phyloP scores from a whole-genome alignment of 2,113 vertebrate genomes.

The Delphinus delphis region DNA sequence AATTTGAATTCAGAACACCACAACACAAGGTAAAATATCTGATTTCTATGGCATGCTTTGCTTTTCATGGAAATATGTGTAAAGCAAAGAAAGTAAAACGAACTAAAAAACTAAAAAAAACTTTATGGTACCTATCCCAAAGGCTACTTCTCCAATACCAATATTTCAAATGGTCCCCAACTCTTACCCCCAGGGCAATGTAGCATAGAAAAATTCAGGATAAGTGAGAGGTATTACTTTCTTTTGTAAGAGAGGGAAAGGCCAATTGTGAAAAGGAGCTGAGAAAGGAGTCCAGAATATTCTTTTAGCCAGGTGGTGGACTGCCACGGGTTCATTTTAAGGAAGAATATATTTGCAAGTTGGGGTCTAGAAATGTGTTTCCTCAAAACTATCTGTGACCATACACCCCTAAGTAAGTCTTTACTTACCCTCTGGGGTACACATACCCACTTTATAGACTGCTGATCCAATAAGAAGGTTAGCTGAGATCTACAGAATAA shows the following conservation, averaged over 20 bases:
- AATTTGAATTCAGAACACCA: background rate
- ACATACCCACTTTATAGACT: background rate
- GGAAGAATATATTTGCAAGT: background rate
- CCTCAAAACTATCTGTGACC: background rate
- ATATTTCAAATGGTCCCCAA: background rate
- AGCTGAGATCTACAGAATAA: background rate
- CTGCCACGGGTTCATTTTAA: background rate
- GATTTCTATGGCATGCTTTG: background rate
- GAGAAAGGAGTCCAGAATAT: background rate
- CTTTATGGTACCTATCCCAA: background rate
- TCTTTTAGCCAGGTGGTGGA: background rate
- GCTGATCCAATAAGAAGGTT: background rate
- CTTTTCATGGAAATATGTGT: background rate
- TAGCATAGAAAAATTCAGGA: background rate
- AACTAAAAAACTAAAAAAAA: background rate
- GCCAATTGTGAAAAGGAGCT: background rate
- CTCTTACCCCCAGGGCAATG: background rate
- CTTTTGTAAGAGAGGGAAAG: background rate
- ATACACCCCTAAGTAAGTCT: background rate
- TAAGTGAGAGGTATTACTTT: background rate
- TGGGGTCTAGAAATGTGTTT: background rate
- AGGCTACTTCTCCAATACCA: background rate
- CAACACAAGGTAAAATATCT: background rate
- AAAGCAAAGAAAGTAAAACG: background rate
- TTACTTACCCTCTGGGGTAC: background rate